These are phyloP conservation scores for Pseudoips prasinana DNA, from an alignment of 2,888 invertebrate species.

Conservation along the genomic window DNA sequence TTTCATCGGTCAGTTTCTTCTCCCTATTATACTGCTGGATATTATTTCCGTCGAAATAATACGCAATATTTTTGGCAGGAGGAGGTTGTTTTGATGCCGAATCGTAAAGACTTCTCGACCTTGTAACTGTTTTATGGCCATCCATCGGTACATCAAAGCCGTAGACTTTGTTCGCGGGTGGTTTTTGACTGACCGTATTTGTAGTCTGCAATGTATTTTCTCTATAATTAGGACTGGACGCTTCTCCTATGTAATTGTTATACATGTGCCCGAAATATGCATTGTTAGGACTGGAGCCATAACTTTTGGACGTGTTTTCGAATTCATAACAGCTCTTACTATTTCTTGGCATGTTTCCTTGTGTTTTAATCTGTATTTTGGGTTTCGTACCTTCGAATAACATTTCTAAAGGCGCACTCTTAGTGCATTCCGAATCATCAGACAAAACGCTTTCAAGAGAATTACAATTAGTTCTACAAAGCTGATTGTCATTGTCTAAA, in stretches of 20 bases:
- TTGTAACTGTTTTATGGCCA: slow-evolving; percentile 71
- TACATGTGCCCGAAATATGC: slow-evolving; percentile 80
- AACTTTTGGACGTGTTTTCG: slow-evolving; percentile 82
- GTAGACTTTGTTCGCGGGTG: slow-evolving; percentile 56
- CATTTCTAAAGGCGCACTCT: slow-evolving; percentile 89
- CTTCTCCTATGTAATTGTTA: slow-evolving; percentile 67
- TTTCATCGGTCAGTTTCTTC: slow-evolving; percentile 76
- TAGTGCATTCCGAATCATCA: slow-evolving; percentile 89
- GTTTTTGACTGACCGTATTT: slow-evolving; percentile 38
- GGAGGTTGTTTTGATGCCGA: slow-evolving; percentile 62
- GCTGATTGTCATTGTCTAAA: slow-evolving; percentile 80
- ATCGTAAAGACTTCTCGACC: slow-evolving; percentile 73
- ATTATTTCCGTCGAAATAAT: slow-evolving; percentile 75
- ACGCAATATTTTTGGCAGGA: slow-evolving; percentile 73
- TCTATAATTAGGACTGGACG: slow-evolving; percentile 49
- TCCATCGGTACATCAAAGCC: slow-evolving; percentile 65
- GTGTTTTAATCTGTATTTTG: slow-evolving; percentile 56
- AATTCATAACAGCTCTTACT: slow-evolving; percentile 79
- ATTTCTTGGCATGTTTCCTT: slow-evolving; percentile 55
- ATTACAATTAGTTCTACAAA: slow-evolving; percentile 86
- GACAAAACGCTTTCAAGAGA: slow-evolving; percentile 91
- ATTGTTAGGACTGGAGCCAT: slow-evolving; percentile 84
- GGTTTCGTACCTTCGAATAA: slow-evolving; percentile 83
- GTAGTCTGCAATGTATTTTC: slow-evolving; percentile 39
- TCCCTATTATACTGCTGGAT: slow-evolving; percentile 63